Evolutionary conservation across 1,140 invertebrate genomes (phyloP).

Genomic region (Drosophila sechellia): DNA sequence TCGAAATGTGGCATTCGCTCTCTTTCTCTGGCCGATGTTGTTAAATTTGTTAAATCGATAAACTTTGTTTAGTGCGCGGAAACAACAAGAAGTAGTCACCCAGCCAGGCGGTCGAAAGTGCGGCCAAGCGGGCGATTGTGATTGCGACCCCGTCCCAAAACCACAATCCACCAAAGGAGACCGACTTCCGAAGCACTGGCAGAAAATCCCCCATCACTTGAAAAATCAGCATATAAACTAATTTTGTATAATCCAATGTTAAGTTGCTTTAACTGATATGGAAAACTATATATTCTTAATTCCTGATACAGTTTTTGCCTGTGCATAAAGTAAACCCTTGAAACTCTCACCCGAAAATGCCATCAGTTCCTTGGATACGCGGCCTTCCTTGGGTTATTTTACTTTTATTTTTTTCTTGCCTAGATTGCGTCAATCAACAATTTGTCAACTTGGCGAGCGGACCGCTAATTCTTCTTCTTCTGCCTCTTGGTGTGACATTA

Average conservation of each 20-base stretch:
- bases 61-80: conserved; percentile 79
- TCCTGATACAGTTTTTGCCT: background rate
- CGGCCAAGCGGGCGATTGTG: conserved; percentile 21
- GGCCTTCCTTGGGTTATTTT: conserved; percentile 9
- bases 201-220: background rate
- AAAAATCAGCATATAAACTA: too few species aligned
- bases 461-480: conserved; percentile 17
- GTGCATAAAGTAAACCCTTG: background rate
- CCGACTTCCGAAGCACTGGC: conserved; percentile 6
- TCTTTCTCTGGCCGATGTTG: conserved; percentile 52
- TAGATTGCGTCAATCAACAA: conserved; percentile 78
- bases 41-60: conserved; percentile 81
- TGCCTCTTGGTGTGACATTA: conserved; percentile 26
- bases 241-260: too few species aligned
- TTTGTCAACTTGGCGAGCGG: conserved; percentile 65
- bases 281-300: too few species aligned
- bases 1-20: conserved; percentile 71
- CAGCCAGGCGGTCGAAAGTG: conserved; percentile 47
- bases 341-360: conserved; percentile 10
- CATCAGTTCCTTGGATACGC: conserved; percentile 64
- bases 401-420: conserved; percentile 3
- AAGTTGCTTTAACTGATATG: too few species aligned
- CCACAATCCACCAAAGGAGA: conserved; percentile 22
- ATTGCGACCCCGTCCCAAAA: conserved; percentile 32
- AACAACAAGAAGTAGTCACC: conserved; percentile 64